Base-by-base conservation (phyloP, 1,140 invertebrate species). In the Zaprionus tsacasi region DNA sequence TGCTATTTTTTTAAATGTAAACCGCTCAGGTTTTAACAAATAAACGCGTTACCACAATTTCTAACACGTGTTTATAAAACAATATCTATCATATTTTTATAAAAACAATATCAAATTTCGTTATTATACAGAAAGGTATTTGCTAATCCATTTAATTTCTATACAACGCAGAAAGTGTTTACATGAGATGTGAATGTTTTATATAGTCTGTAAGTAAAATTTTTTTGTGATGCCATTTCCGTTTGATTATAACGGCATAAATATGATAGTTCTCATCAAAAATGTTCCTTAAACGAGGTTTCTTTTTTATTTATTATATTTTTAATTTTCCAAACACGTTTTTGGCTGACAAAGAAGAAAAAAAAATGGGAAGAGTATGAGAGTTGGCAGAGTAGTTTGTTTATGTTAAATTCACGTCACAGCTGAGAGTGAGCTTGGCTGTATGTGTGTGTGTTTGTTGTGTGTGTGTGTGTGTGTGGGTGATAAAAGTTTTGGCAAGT, bases 291-390 rank as follows among this genome's bases (percentile, higher is more conserved):
- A 21, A 21, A 21, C 21, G 21, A 21, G 21, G 21, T 21, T 21
- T 21, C 21, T 21, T 21, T 21, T 21, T 21, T 33, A 6, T 33
- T 33, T 43, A n/a, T 50, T 40, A 59, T 64, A 48, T 87, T 78
- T 70, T 79, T 76, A 76, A 87, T 87, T 88, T 87, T 86, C 82
- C 36, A 55, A 82, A 70, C 82, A 86, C 82, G 79, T 87, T 79
- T 79, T 66, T 30, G 82, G 70, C 60, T 52, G 57, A 40, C 50
- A 12, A 55, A 33, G 25, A 5, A 13, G 48, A 57, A 63, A 54
- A 8, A 10, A 36, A 30, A 68, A 56, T 52, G 21, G 21, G 21
- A 1, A 21, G 21, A 54, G 21, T 66, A 50, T 69, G 73, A 71
- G 45, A 78, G 79, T 76, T 82, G 74, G 65, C 67, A 74, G 55